A percentile compares a stretch with the other conserved stretches of the same genome.
phyloP scores from a whole-genome alignment of 1,140 invertebrate species.

The Lethocerus indicus region DNA sequence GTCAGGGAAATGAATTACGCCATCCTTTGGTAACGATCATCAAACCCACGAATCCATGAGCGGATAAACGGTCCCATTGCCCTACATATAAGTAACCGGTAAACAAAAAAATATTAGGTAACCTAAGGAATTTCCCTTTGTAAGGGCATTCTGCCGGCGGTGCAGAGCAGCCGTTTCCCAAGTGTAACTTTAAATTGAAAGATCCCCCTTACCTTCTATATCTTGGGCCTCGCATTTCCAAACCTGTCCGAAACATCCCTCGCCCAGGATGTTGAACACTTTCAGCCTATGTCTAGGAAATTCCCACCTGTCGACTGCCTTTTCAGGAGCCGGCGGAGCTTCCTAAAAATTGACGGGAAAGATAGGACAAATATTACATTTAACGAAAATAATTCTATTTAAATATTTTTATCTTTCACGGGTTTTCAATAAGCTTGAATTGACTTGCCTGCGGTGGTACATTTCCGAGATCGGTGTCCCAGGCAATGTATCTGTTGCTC shows the following conservation, averaged over 20 bases:
- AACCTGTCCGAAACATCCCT: slow-evolving; percentile 88
- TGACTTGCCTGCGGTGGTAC: slow-evolving; percentile 11
- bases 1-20: too few species aligned
- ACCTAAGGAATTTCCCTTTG: too few species aligned
- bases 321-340: slow-evolving; percentile 6
- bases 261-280: slow-evolving; percentile 77
- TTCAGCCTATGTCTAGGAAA: slow-evolving; percentile 73
- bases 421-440: not conserved
- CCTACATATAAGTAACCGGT: too few species aligned
- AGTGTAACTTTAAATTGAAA: too few species aligned
- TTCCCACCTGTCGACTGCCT: slow-evolving; percentile 58
- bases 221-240: slow-evolving; percentile 71
- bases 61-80: too few species aligned
- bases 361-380: not conserved
- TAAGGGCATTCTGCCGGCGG: too few species aligned
- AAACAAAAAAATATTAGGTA: too few species aligned
- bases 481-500: slow-evolving; percentile 63
- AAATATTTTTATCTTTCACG: not conserved
- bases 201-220: slow-evolving; percentile 54
- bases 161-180: too few species aligned
- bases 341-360: slow-evolving; percentile 4
- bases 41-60: too few species aligned
- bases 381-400: not conserved
- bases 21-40: too few species aligned
- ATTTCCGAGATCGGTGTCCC: slow-evolving; percentile 37